Evolutionary conservation across 2,888 invertebrate genomes (phyloP).

Genomic region (Meganola albula): DNA sequence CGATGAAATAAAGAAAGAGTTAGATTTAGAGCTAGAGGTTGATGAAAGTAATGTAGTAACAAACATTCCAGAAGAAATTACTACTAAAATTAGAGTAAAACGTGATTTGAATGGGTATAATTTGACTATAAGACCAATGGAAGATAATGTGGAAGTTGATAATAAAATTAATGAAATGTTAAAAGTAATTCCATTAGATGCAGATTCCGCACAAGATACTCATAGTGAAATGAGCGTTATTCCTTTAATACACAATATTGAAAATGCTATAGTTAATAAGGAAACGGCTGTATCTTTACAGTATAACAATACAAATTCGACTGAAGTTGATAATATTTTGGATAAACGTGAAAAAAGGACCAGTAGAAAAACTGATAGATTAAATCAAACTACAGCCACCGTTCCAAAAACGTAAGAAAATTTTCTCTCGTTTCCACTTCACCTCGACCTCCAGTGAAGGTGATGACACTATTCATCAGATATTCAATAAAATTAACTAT

Average conservation of each 20-base stretch:
- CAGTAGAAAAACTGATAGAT: constrained; percentile 68
- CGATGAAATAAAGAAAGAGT: constrained; percentile 31
- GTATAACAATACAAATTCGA: constrained; percentile 60
- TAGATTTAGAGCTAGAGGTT: constrained; percentile 41
- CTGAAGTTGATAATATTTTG: constrained; percentile 53
- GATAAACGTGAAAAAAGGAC: constrained; percentile 70
- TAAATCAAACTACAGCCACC: constrained; percentile 71
- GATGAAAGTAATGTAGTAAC: constrained; percentile 35
- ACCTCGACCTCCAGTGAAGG: no score
- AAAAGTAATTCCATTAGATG: constrained; percentile 57
- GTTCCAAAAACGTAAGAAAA: constrained; percentile 70
- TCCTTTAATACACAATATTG: constrained; percentile 36
- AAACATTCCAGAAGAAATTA: constrained; percentile 15
- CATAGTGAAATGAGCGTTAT: constrained; percentile 38
- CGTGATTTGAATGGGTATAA: constrained; percentile 45
- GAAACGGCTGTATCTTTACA: constrained; percentile 58
- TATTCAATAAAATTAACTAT: no score
- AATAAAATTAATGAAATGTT: constrained; percentile 47
- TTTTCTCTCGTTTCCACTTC: no score
- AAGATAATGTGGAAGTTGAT: constrained; percentile 28
- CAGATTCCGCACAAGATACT: constrained; percentile 22
- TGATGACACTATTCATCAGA: no score
- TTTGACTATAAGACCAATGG: constrained; percentile 39
- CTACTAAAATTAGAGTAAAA: constrained; percentile 43
- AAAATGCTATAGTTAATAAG: constrained; percentile 30